phyloP scores from a whole-genome alignment of 2,113 vertebrate genomes.

The Lepisosteus osseus region DNA sequence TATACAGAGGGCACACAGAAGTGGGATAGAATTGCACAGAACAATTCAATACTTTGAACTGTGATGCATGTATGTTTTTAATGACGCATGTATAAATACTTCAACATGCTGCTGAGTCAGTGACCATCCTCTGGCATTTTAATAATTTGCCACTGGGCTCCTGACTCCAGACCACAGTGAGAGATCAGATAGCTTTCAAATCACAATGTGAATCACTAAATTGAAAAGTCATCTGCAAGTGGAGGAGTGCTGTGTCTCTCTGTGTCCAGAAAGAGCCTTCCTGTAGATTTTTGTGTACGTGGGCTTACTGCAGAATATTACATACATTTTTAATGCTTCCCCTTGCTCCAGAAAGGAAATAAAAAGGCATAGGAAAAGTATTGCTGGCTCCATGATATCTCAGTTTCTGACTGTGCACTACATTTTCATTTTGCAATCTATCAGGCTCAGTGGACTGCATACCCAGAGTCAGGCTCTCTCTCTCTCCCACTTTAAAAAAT shows the following conservation, averaged over 20 bases:
- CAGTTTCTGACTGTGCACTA: not conserved
- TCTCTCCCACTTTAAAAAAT: too few species aligned
- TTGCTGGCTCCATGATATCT: not conserved
- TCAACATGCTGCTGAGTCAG: too few species aligned
- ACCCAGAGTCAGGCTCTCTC: not conserved
- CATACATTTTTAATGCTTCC: not conserved
- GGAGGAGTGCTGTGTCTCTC: not conserved
- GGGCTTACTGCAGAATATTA: not conserved
- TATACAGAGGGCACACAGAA: too few species aligned
- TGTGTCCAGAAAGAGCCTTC: not conserved
- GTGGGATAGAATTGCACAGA: too few species aligned
- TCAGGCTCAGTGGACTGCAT: not conserved
- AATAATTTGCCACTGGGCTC: too few species aligned
- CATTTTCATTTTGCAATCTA: constrained; percentile 1
- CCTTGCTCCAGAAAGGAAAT: not conserved
- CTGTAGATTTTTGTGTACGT: not conserved
- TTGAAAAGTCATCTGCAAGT: not conserved
- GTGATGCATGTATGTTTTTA: too few species aligned
- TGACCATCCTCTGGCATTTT: too few species aligned
- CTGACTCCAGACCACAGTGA: not conserved
- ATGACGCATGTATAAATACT: too few species aligned
- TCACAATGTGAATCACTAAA: not conserved
- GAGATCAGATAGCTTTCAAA: not conserved
- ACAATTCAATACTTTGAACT: too few species aligned
- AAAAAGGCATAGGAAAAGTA: not conserved